Evolutionary conservation across 2,888 invertebrate species (phyloP).

Genomic region (Cremastobaeus sp.): DNA sequence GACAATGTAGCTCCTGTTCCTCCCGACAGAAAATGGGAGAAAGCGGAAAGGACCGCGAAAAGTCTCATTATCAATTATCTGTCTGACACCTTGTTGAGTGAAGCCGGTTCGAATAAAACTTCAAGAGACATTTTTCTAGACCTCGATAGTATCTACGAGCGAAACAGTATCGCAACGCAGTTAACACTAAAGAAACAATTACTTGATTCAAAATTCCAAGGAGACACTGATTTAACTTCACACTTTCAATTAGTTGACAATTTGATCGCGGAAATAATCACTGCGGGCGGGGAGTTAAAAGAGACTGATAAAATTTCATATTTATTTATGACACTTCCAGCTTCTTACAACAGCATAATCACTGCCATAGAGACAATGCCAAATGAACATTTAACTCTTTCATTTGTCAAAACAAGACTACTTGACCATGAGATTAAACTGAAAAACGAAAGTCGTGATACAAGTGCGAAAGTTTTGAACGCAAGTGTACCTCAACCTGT

Average conservation of each 20-base stretch:
- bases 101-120: slow-evolving; percentile 39
- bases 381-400: slow-evolving; percentile 68
- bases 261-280: slow-evolving; percentile 68
- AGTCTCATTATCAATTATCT: slow-evolving; percentile 50
- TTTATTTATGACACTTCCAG: slow-evolving; percentile 70
- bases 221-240: slow-evolving; percentile 50
- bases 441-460: slow-evolving; percentile 57
- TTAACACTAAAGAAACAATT: slow-evolving; percentile 42
- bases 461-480: slow-evolving; percentile 67
- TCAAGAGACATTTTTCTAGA: slow-evolving; percentile 53
- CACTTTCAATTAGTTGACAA: no score
- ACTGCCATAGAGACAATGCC: slow-evolving; percentile 73
- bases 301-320: slow-evolving; percentile 73
- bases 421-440: slow-evolving; percentile 63
- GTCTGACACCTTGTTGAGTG: slow-evolving; percentile 42
- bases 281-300: slow-evolving; percentile 71
- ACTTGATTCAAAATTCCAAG: slow-evolving; percentile 61
- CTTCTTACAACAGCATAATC: slow-evolving; percentile 70
- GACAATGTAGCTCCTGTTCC: slow-evolving; percentile 18
- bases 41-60: slow-evolving; percentile 40
- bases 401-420: slow-evolving; percentile 70
- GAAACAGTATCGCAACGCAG: slow-evolving; percentile 60
- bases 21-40: slow-evolving; percentile 15
- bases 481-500: no score
- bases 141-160: slow-evolving; percentile 59